Evolutionary conservation across 2,797 vertebrate genomes (phyloP), one percentile per base, ranked within the genome.

Genomic region (Echiichthys vipera): DNA sequence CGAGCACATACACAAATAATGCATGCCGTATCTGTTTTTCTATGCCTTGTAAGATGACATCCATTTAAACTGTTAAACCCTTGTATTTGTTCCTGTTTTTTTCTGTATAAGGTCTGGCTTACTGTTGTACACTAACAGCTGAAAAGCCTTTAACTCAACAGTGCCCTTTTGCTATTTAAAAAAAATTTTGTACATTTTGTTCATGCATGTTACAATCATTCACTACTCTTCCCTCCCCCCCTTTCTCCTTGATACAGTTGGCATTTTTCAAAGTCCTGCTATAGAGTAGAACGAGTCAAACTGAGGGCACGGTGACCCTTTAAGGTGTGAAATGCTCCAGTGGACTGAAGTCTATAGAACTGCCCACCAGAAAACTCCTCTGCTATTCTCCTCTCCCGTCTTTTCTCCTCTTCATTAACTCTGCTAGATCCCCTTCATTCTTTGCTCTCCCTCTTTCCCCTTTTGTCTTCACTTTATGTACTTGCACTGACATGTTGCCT

Each of bases 291-390:
- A 37, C 65, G 59, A 80, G 58, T 80, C 70, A 68, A 71, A 61
- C 50, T 15, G 67, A 80, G 73, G 81, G 63, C 73, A 68, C 37
- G 63, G 67, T 86, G 81, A 86, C 78, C 79, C 80, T 80, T 66
- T 72, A 71, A 68, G 71, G 78, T 75, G 69, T 71, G 69, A 84
- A 83, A 83, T 78, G 75, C 84, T 85, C 63, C 51, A 75, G 69
- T 81, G 78, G 71, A 85, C 58, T 47, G 65, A 89, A 84, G 77
- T 84, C 65, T 83, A 65, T 69, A 71, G 59, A 78, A 46, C 71
- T 74, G 73, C 70, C 80, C 70, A 59, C 10, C 47, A 74, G 71
- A 80, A 79, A 77, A 64, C 58, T 80, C 56, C 50, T 77, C n/a
- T 43, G 46, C 25, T 57, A 18, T 56, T 74, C 47, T 37, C 57